Conservation (phyloP, 23 tunicate genomes). For the Halocynthia roretzi region DNA sequence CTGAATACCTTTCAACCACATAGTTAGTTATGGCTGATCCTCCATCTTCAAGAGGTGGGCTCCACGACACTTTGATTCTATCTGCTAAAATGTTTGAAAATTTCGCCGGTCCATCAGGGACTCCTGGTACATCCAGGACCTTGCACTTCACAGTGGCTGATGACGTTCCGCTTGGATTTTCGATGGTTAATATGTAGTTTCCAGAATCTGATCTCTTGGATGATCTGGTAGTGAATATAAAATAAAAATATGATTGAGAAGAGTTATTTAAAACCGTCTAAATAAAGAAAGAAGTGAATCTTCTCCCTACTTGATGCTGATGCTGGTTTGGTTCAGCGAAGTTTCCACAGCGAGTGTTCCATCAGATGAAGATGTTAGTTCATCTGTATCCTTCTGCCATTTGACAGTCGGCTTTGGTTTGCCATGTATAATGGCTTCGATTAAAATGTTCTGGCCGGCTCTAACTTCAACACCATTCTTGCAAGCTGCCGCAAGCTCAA, state of each 20-base stretch:
- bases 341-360: conserved; percentile 45
- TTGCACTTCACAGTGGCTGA: conserved; percentile 63
- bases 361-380: conserved; percentile 21
- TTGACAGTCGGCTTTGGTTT: conserved; percentile 65
- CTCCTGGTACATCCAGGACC: conserved; percentile 80
- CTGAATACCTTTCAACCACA: conserved; percentile 48
- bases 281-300: neutral
- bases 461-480: conserved; percentile 24
- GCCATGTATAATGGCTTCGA: conserved; percentile 43
- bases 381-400: conserved; percentile 57
- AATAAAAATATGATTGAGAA: neutral
- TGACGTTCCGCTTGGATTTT: conserved; percentile 66
- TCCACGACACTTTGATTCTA: conserved; percentile 77
- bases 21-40: conserved; percentile 82
- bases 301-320: conserved; percentile 28
- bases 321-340: conserved; percentile 34
- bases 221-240: conserved; percentile 7
- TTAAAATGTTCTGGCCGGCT: conserved; percentile 35
- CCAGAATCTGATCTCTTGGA: conserved; percentile 80
- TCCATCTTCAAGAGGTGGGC: conserved; percentile 77
- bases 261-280: no score
- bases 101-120: conserved; percentile 81
- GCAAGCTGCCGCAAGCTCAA: conserved; percentile 31
- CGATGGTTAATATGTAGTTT: conserved; percentile 54
- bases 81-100: conserved; percentile 63